phyloP scores from a whole-genome alignment of 2,113 vertebrate species.

The Thryonomys swinderianus region DNA sequence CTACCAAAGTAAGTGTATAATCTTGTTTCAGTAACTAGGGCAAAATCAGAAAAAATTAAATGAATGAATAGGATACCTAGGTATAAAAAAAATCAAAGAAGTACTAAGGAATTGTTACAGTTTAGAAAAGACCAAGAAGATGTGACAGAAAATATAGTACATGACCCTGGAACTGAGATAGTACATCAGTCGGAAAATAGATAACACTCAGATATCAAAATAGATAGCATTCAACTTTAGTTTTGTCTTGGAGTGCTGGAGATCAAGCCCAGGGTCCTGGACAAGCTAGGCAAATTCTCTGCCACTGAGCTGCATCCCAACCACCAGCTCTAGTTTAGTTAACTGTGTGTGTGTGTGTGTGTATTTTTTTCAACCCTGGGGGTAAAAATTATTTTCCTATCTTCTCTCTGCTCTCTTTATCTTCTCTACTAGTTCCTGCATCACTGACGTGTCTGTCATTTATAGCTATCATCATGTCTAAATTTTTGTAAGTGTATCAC shows the following conservation, averaged over 20 bases:
- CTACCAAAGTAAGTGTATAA: neutral
- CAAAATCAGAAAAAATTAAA: neutral
- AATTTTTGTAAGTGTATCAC: neutral
- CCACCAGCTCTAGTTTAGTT: neutral
- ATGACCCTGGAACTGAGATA: neutral
- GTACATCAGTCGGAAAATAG: neutral
- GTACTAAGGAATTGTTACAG: neutral
- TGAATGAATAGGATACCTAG: neutral
- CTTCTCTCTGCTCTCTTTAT: neutral
- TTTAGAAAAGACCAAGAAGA: neutral
- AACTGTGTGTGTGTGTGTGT: neutral
- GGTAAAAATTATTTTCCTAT: neutral
- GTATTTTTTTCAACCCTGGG: neutral
- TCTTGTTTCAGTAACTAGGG: neutral
- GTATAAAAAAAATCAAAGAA: neutral
- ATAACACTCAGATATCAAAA: no score
- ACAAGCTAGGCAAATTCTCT: neutral
- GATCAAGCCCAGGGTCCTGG: neutral
- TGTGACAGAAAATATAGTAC: neutral
- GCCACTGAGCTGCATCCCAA: no score
- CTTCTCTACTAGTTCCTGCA: neutral
- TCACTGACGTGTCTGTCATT: neutral
- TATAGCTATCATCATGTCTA: neutral
- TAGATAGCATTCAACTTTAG: neutral
- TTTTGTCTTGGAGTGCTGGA: neutral